Base-by-base conservation (phyloP, 2,888 invertebrate genomes). In the Physocephala rufipes region DNA sequence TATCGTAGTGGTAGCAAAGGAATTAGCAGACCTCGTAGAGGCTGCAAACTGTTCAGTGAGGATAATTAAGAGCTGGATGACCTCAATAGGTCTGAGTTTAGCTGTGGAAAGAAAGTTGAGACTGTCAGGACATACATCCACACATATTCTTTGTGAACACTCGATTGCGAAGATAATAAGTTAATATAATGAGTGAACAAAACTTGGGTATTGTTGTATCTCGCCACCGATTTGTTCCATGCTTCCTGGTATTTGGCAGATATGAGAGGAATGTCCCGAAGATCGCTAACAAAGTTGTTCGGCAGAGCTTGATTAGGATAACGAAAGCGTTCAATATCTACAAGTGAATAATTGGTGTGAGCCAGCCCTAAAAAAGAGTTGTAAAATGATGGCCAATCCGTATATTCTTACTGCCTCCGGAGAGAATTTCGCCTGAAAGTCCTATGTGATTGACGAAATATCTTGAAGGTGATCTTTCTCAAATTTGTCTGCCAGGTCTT, bases 171-270 rank as follows among this genome's bases (percentile, higher is more conserved):
- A 71, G 26, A 71, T 55, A 16, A 9, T 43, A 21, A 21, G 45
- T 63, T 71, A 62, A 71, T 71, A 51, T 67, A 62, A 53, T 71
- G 67, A 51, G 47, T 49, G 19, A 72, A 69, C 21, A 72, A 19
- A 1, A 72, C 16, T 26, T 65, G 66, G 7, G 47, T 59, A 36
- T 72, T 68, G 19, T 72, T 58, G 24, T 68, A 72, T 4, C 68
- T 53, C 45, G 64, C 68, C 19, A 68, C 49, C 7, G 64, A 19
- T 7, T 51, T n/a, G 3, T 68, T 28, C 65, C 68, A 72, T 28
- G 68, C 65, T 16, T 51, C 64, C n/a, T 16, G 9, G 49, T 69
- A 68, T 24, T 72, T 69, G 28, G 24, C 24, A 28, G 63, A 64
- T 19, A 65, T 65, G 19, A 71, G 26, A n/a, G 67, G 2, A 49